These are phyloP conservation scores for Azorinus chamasolen DNA, from an alignment of 2,888 invertebrate species.

Conservation along the genomic window DNA sequence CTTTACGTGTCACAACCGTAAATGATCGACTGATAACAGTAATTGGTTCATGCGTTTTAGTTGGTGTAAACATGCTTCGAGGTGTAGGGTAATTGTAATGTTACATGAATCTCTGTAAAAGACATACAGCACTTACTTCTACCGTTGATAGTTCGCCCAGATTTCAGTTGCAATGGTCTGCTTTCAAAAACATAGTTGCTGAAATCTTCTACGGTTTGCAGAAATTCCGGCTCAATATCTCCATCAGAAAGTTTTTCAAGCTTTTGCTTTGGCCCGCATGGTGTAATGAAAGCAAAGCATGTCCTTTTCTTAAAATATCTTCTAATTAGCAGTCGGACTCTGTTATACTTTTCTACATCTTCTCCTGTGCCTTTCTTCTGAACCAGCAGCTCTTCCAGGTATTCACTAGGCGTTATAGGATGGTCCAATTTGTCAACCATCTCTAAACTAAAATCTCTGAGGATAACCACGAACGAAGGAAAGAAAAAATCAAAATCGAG, in stretches of 20 bases:
- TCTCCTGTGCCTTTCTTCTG: conserved; percentile 1
- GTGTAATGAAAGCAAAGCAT: conserved; percentile 7
- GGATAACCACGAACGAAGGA: conserved; percentile 1
- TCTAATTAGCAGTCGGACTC: conserved; percentile 5
- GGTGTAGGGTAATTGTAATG: no score
- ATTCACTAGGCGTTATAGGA: not conserved
- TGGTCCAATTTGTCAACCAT: not conserved
- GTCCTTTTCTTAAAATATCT: conserved; percentile 15
- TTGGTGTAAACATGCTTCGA: no score
- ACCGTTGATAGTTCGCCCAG: conserved; percentile 5
- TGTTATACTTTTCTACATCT: conserved; percentile 5
- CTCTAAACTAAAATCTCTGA: conserved; percentile 5
- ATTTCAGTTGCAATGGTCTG: not conserved
- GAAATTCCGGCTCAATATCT: conserved; percentile 1
- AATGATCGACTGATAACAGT: no score
- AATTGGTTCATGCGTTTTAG: no score
- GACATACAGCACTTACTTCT: conserved; percentile 8
- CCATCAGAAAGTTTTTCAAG: not conserved
- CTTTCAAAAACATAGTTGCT: not conserved
- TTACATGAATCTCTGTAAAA: no score
- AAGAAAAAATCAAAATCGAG: conserved; percentile 4
- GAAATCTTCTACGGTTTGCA: not conserved
- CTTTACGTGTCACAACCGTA: no score
- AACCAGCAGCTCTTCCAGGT: conserved; percentile 4
- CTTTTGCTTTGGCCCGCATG: not conserved